Evolutionary conservation across 2,797 vertebrate genomes (phyloP), one percentile per base, ranked within the genome.

Genomic region (Leptoclinus maculatus): DNA sequence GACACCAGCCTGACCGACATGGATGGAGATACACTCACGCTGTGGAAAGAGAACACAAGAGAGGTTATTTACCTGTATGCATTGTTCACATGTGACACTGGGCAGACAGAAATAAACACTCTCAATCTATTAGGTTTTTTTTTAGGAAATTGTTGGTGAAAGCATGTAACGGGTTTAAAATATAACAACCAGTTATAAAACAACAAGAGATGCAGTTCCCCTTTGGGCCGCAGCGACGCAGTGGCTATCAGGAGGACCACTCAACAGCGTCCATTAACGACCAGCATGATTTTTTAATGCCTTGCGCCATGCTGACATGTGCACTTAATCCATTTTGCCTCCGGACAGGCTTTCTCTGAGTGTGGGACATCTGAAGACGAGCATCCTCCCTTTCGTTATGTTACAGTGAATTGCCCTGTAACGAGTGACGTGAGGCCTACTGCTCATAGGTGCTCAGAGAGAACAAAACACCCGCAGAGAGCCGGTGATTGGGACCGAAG

Each of bases 11-110:
- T 91, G 90, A 38, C 90, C 90, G 0, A 91, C 88, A 2, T 91
- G 87, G 51, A 91, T 73, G 9, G 90, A 91, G 86, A 91, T 89
- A 49, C 88, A 91, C 88, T 91, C 90, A 62, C 90, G 90, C 90
- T 91, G 66, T 14, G 38, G 53, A 13, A 10, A 47, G 4, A 13
- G 16, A 71, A 41, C 8, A 63, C 32, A 25, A 25, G 0, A 27
- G 2, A 64, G 1, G 1, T 78, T 29, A 45, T 23, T 67, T 5
- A 29, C 17, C 21, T 14, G 3, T n/a, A 57, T 36, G 29, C 19
- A 32, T 54, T 39, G 1, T 51, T 29, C 19, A 49, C 11, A 14
- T 27, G 23, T 29, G 23, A 32, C 47, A 73, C 2, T 36, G 16
- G 16, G 27, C 13, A n/a, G 4, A 0, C 17, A 38, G 21, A 9